Conservation (phyloP, 53 echinoderm and acorn worm species). For the Glandiceps talaboti region DNA sequence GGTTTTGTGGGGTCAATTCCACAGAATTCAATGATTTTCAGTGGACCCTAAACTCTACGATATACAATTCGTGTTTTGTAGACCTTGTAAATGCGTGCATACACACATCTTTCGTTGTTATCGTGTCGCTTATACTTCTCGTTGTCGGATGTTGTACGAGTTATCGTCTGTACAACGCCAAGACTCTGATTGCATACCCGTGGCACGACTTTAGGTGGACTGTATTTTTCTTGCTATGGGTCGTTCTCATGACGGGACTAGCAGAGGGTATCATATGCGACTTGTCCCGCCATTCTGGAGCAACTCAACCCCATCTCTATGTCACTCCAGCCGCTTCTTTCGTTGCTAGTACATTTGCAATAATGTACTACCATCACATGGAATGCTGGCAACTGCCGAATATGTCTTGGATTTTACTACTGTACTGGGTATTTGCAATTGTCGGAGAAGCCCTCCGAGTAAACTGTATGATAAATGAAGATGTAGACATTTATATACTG, state of each 20-base stretch:
- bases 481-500: too few species aligned
- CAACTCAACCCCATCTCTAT: conserved; percentile 39
- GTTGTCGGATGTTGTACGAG: conserved; percentile 35
- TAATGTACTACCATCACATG: conserved; percentile 52
- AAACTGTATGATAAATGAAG: too few species aligned
- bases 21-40: too few species aligned
- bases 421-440: conserved; percentile 48
- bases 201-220: conserved; percentile 53
- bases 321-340: conserved; percentile 15
- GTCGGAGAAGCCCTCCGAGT: too few species aligned
- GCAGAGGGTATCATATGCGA: conserved; percentile 46
- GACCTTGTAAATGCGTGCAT: too few species aligned
- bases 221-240: conserved; percentile 21
- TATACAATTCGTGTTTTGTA: too few species aligned
- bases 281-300: background rate
- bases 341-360: conserved; percentile 14
- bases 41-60: too few species aligned
- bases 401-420: conserved; percentile 48
- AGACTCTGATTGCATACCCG: conserved; percentile 36
- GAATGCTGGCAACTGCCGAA: conserved; percentile 33
- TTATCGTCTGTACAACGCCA: conserved; percentile 2
- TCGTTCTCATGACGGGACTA: conserved; percentile 15
- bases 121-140: conserved; percentile 29
- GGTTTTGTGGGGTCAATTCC: too few species aligned
- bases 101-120: conserved; percentile 34